These are phyloP conservation scores for Zoanthus sansibaricus DNA, from an alignment of 92 coral and sea anemone species.

Conservation along the genomic window DNA sequence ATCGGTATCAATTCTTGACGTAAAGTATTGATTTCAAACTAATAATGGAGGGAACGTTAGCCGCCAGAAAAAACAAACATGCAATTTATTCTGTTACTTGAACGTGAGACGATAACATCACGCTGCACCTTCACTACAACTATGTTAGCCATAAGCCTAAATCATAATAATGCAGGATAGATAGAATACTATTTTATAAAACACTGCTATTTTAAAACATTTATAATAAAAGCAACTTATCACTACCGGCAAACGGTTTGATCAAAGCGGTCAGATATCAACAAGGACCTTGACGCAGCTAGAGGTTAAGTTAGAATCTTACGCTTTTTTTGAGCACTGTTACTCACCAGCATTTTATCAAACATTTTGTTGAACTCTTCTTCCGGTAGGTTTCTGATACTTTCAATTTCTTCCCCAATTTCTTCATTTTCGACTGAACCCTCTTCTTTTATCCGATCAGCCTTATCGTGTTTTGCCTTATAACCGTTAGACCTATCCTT, in stretches of 20 bases:
- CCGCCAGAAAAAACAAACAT: conserved; percentile 7
- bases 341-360: conserved; percentile 48
- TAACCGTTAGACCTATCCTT: conserved; percentile 39
- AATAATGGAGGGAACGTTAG: neutral
- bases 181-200: neutral
- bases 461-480: conserved; percentile 33
- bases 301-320: neutral
- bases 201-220: neutral
- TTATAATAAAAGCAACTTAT: neutral
- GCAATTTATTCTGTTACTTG: neutral
- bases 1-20: neutral
- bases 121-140: neutral
- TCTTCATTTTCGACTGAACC: conserved; percentile 34
- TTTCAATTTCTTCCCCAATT: conserved; percentile 38
- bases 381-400: conserved; percentile 36
- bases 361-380: conserved; percentile 44
- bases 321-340: conserved; percentile 24
- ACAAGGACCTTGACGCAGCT: conserved; percentile 25
- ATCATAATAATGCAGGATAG: neutral
- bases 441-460: conserved; percentile 45
- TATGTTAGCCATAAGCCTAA: neutral
- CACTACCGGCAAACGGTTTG: conserved; percentile 1
- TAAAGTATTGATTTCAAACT: neutral
- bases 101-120: conserved; percentile 25
- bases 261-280: conserved; percentile 19